Evolutionary conservation across 1,140 invertebrate genomes (phyloP).

Genomic region (Tetraneura akinire): DNA sequence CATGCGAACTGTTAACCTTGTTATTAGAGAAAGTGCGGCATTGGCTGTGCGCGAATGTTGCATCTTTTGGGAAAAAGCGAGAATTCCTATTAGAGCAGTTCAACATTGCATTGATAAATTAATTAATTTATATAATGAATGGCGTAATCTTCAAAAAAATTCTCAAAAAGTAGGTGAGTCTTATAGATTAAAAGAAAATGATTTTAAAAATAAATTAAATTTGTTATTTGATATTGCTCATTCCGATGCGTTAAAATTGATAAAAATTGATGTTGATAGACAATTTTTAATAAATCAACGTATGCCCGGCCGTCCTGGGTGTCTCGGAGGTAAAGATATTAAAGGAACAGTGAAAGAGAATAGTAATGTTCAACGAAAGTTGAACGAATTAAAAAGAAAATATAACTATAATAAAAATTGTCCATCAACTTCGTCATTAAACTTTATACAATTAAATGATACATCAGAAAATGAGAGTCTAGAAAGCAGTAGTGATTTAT

Average conservation of each 20-base stretch:
- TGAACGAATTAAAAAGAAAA: constrained; percentile 14
- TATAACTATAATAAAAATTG: too few relatives aligned
- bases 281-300: constrained; percentile 53
- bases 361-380: neutral
- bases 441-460: too few relatives aligned
- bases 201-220: too few relatives aligned
- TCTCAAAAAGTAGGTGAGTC: too few relatives aligned
- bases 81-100: neutral
- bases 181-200: too few relatives aligned
- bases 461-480: too few relatives aligned
- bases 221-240: too few relatives aligned
- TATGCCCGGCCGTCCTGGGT: constrained; percentile 46
- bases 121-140: neutral
- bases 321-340: constrained; percentile 47
- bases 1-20: constrained; percentile 2
- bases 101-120: neutral
- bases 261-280: constrained; percentile 50
- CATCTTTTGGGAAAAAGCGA: too few relatives aligned
- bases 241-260: too few relatives aligned
- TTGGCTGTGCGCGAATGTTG: too few relatives aligned
- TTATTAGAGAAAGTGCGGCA: constrained; percentile 16
- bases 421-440: too few relatives aligned
- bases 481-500: too few relatives aligned
- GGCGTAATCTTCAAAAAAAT: neutral
- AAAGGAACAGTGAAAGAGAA: constrained; percentile 29